Percentiles rank a stretch among this genome's conserved stretches.
These are phyloP conservation scores for Andrena chrysosceles DNA, from an alignment of 2,888 invertebrate species.

Conservation along the genomic window DNA sequence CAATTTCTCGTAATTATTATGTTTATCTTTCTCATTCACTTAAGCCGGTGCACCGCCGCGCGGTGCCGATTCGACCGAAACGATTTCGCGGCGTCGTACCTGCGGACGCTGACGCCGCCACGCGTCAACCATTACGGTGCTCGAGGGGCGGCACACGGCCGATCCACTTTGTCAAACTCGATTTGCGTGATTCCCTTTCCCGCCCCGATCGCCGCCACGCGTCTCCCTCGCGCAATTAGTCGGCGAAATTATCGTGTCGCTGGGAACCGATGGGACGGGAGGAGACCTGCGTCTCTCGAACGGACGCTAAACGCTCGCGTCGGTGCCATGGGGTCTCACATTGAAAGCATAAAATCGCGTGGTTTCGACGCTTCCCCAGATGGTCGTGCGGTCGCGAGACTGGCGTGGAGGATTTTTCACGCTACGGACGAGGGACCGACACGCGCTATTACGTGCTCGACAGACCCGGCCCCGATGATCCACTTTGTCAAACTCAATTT, in stretches of 20 bases:
- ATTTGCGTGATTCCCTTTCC: constrained; percentile 64
- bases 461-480: constrained; percentile 45
- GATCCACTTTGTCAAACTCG: constrained; percentile 68
- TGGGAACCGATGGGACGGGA: neutral
- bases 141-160: constrained; percentile 35
- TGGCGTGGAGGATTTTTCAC: constrained; percentile 6
- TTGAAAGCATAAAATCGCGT: neutral
- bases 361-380: neutral
- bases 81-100: constrained; percentile 29
- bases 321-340: neutral
- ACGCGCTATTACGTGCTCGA: constrained; percentile 47
- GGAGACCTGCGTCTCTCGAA: no score
- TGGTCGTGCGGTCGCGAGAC: neutral
- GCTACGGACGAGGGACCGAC: constrained; percentile 38
- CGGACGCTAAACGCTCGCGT: neutral
- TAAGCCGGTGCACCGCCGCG: constrained; percentile 69
- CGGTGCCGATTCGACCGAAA: constrained; percentile 36
- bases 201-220: constrained; percentile 10
- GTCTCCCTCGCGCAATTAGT: constrained; percentile 42
- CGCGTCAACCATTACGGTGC: constrained; percentile 58
- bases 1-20: constrained; percentile 74
- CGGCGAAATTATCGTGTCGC: constrained; percentile 31
- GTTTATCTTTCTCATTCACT: constrained; percentile 84
- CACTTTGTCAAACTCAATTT: constrained; percentile 69
- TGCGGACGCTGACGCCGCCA: constrained; percentile 38